Percentiles rank a stretch among this genome's conserved stretches.
Evolutionary conservation across 2,888 invertebrate genomes (phyloP).

Genomic region (Gymnoscelis rufifasciata): DNA sequence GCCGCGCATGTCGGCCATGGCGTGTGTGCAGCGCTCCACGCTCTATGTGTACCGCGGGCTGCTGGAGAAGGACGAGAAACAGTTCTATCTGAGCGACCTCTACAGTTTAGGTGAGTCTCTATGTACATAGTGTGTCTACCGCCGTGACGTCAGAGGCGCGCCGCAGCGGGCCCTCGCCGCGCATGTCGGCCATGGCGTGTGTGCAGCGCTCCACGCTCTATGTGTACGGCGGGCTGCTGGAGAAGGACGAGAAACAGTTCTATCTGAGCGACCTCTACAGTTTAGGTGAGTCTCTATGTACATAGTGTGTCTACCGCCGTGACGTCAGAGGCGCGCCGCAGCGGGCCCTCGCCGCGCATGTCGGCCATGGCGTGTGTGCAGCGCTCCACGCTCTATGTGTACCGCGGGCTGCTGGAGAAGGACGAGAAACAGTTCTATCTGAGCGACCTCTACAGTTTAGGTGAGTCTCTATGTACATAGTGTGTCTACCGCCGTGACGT

Average conservation of each 20-base stretch:
- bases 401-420: slow-evolving; percentile 91
- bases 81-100: slow-evolving; percentile 88
- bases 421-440: slow-evolving; percentile 89
- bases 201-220: slow-evolving; percentile 87
- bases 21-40: slow-evolving; percentile 86
- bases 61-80: slow-evolving; percentile 88
- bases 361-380: slow-evolving; percentile 88
- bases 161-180: slow-evolving; percentile 76
- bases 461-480: no score
- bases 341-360: slow-evolving; percentile 85
- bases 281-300: slow-evolving; percentile 80
- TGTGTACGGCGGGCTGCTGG: slow-evolving; percentile 91
- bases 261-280: slow-evolving; percentile 89
- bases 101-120: slow-evolving; percentile 83
- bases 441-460: slow-evolving; percentile 86
- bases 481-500: slow-evolving; percentile 41
- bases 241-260: slow-evolving; percentile 89
- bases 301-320: slow-evolving; percentile 69
- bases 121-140: slow-evolving; percentile 74
- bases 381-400: slow-evolving; percentile 86
- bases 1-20: slow-evolving; percentile 88
- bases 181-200: slow-evolving; percentile 90
- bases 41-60: slow-evolving; percentile 93
- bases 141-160: slow-evolving; percentile 38
- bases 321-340: slow-evolving; percentile 36